phyloP scores from a whole-genome alignment of 1,140 invertebrate genomes.

The Lepidurus arcticus region DNA sequence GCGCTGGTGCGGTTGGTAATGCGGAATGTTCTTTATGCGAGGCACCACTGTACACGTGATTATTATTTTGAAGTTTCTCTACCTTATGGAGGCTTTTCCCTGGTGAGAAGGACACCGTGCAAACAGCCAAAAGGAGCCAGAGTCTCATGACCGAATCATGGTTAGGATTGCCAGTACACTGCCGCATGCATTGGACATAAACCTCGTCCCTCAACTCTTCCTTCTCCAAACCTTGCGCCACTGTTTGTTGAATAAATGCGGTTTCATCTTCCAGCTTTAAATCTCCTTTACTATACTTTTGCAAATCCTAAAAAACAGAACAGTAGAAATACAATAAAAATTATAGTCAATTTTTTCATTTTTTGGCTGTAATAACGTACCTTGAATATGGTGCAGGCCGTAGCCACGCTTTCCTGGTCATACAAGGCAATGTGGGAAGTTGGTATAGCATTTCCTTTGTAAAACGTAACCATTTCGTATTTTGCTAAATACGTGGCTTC shows the following conservation, averaged over 20 bases:
- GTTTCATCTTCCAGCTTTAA: slow-evolving; percentile 74
- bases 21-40: no score
- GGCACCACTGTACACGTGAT: not conserved
- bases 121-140: slow-evolving; percentile 82
- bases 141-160: slow-evolving; percentile 56
- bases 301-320: slow-evolving; percentile 30
- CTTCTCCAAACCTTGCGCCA: slow-evolving; percentile 75
- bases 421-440: slow-evolving; percentile 92
- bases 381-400: slow-evolving; percentile 84
- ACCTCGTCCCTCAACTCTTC: slow-evolving; percentile 86
- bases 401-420: slow-evolving; percentile 85
- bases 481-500: slow-evolving; percentile 66
- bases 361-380: slow-evolving; percentile 41
- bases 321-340: slow-evolving; percentile 35
- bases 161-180: slow-evolving; percentile 74
- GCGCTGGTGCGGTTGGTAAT: no score
- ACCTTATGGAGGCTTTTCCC: slow-evolving; percentile 69
- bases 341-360: not conserved
- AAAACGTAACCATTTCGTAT: slow-evolving; percentile 87
- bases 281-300: slow-evolving; percentile 76
- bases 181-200: slow-evolving; percentile 65
- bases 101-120: slow-evolving; percentile 85
- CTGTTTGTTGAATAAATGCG: slow-evolving; percentile 73
- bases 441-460: slow-evolving; percentile 78
- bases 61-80: slow-evolving; percentile 43